Evolutionary conservation across 2,113 vertebrate genomes (phyloP).

Genomic region (Thermophis baileyi): DNA sequence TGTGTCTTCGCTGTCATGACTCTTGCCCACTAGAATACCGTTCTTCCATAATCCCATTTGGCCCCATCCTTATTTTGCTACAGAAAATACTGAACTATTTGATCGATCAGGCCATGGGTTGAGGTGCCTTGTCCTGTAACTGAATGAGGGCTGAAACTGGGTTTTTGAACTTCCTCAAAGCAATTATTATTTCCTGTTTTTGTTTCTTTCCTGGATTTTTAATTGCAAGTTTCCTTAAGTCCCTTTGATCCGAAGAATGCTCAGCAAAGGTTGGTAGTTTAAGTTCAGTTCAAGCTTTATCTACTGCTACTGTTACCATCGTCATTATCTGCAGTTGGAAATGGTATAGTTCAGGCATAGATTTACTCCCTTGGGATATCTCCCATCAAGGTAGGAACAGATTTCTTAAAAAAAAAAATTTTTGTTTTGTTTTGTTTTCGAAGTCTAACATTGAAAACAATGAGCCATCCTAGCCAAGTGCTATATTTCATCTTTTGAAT

Average conservation of each 20-base stretch:
- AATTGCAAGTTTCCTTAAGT: too few species aligned
- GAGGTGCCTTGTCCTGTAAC: background rate
- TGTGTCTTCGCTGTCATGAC: too few species aligned
- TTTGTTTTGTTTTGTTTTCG: too few species aligned
- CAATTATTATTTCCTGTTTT: too few species aligned
- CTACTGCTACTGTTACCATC: background rate
- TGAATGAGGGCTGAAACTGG: background rate
- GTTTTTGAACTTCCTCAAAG: background rate
- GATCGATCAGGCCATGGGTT: background rate
- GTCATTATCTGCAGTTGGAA: background rate
- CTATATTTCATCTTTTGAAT: background rate
- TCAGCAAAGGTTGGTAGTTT: background rate
- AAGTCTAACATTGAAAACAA: background rate
- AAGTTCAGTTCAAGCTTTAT: background rate
- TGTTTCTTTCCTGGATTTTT: too few species aligned
- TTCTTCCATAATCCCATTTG: too few species aligned
- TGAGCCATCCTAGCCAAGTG: background rate
- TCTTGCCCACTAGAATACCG: background rate
- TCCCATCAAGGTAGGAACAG: background rate
- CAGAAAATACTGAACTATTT: background rate
- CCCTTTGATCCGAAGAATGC: too few species aligned
- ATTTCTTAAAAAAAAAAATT: background rate
- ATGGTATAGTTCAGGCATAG: background rate
- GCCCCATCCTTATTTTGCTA: background rate
- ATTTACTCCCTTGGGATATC: background rate